Conservation (phyloP, 2,113 vertebrate genomes). For the Empidonax traillii region DNA sequence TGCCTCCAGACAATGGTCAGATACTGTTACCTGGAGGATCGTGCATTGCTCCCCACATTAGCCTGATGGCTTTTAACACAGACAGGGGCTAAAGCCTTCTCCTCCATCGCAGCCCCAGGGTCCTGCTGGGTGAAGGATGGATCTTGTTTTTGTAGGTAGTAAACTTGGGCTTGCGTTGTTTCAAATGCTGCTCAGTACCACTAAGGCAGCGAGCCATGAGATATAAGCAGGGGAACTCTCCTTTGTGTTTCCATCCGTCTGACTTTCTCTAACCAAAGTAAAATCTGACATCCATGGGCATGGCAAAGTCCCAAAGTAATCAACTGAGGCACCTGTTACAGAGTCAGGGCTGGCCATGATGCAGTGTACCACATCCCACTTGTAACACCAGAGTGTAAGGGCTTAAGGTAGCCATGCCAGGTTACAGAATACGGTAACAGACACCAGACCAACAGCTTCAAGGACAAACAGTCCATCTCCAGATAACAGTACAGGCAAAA, state of each 20-base stretch:
- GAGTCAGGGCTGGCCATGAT: neutral
- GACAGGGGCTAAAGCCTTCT: neutral
- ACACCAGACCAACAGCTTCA: neutral
- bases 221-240: neutral
- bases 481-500: neutral
- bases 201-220: neutral
- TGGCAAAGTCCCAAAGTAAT: neutral
- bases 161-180: neutral
- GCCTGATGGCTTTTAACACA: neutral
- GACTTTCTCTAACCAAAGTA: neutral
- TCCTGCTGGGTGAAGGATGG: too few relatives aligned
- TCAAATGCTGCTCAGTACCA: neutral
- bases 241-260: neutral
- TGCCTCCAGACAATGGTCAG: neutral
- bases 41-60: neutral
- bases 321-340: neutral
- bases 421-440: neutral
- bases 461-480: neutral
- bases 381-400: neutral
- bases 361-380: neutral
- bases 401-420: neutral
- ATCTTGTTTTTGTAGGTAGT: neutral
- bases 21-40: neutral
- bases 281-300: fast-evolving
- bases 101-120: neutral